Percentiles rank a stretch among this genome's conserved stretches.
phyloP scores from a whole-genome alignment of 2,113 vertebrate species.

The Pachypanchax playfairii region DNA sequence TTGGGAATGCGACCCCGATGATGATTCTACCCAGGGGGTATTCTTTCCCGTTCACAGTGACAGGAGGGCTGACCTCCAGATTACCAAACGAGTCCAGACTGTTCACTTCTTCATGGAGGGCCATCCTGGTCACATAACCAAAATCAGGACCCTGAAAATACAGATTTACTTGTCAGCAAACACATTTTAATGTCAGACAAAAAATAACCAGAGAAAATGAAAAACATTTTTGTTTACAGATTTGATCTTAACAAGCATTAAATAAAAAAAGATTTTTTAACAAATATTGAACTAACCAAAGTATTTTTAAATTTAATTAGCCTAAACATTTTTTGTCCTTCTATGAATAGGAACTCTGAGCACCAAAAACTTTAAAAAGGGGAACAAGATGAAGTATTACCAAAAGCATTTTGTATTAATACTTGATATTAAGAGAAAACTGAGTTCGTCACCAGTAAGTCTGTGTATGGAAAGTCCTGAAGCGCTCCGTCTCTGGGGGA shows the following conservation, averaged over 20 bases:
- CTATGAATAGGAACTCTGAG: too few species aligned
- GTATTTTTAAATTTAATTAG: too few species aligned
- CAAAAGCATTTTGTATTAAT: background rate
- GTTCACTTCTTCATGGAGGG: constrained; percentile 67
- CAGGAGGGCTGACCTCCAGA: constrained; percentile 92
- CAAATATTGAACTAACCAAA: too few species aligned
- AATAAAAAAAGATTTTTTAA: too few species aligned
- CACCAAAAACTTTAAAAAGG: too few species aligned
- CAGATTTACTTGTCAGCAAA: too few species aligned
- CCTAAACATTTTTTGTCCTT: too few species aligned
- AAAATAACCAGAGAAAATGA: too few species aligned
- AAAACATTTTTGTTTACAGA: background rate
- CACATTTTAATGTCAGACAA: too few species aligned
- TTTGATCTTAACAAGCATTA: too few species aligned
- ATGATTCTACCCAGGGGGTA: constrained; percentile 94
- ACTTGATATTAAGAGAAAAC: background rate
- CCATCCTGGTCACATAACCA: constrained; percentile 85
- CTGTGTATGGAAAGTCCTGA: constrained; percentile 80
- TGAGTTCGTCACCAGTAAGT: constrained; percentile 85
- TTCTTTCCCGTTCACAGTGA: constrained; percentile 84
- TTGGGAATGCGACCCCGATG: constrained; percentile 92
- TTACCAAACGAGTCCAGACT: constrained; percentile 94
- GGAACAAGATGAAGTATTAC: too few species aligned
- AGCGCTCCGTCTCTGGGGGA: constrained; percentile 84
- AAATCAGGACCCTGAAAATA: constrained; percentile 88